These are phyloP conservation scores for Drosophila subobscura DNA, from an alignment of 1,140 invertebrate genomes.

Conservation along the genomic window DNA sequence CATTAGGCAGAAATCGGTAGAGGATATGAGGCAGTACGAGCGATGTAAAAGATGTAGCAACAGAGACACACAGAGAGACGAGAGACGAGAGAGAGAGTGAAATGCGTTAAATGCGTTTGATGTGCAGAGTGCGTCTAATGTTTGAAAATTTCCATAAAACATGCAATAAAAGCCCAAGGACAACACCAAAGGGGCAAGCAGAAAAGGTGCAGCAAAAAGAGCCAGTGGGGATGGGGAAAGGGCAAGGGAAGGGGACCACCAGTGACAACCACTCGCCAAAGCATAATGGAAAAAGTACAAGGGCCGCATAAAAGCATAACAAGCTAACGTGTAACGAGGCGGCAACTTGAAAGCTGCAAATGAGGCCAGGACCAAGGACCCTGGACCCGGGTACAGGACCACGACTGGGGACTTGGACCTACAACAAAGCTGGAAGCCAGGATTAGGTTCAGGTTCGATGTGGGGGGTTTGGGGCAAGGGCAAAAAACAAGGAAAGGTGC, in stretches of 20 bases:
- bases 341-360: slow-evolving; percentile 62
- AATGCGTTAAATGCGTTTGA: slow-evolving; percentile 76
- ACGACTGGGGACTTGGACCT: slow-evolving; percentile 8
- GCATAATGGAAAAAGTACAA: slow-evolving; percentile 73
- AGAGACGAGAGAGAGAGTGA: slow-evolving; percentile 29
- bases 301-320: slow-evolving; percentile 71
- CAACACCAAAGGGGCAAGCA: slow-evolving; percentile 35
- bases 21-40: background rate
- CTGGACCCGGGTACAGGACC: background rate
- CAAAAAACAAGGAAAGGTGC: slow-evolving; percentile 27
- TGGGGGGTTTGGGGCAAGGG: no score
- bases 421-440: slow-evolving; percentile 24
- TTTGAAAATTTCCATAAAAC: slow-evolving; percentile 80
- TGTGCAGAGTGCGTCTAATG: slow-evolving; percentile 75
- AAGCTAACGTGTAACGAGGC: slow-evolving; percentile 71
- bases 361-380: slow-evolving; percentile 54
- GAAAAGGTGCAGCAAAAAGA: slow-evolving; percentile 1
- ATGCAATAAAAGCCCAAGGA: slow-evolving; percentile 75
- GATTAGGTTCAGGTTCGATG: slow-evolving; percentile 22
- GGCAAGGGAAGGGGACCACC: slow-evolving; percentile 1
- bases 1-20: slow-evolving; percentile 3
- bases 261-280: slow-evolving; percentile 31
- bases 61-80: background rate
- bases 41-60: background rate
- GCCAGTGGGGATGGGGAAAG: background rate